phyloP scores from a whole-genome alignment of 2,113 vertebrate genomes.

The Syrmaticus mikado region DNA sequence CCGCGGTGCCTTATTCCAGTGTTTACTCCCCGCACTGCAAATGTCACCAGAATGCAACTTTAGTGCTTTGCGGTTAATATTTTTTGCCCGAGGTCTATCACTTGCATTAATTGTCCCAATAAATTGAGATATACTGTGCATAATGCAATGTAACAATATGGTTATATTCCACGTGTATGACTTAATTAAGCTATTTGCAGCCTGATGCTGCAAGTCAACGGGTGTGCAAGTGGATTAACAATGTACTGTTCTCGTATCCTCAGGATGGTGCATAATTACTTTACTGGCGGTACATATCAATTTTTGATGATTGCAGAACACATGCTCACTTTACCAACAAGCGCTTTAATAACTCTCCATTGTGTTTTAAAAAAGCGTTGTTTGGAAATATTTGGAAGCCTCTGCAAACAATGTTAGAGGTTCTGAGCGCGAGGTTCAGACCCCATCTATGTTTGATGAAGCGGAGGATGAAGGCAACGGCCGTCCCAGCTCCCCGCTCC shows the following conservation, averaged over 20 bases:
- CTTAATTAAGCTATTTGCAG: slow-evolving; percentile 89
- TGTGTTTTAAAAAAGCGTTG: slow-evolving; percentile 78
- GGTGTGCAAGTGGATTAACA: slow-evolving; percentile 87
- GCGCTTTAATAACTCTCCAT: slow-evolving; percentile 81
- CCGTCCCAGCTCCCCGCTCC: neutral
- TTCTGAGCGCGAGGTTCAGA: slow-evolving; percentile 41
- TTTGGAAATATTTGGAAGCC: slow-evolving; percentile 81
- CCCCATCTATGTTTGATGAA: slow-evolving; percentile 49
- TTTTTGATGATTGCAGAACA: slow-evolving; percentile 87
- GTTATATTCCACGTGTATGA: slow-evolving; percentile 83
- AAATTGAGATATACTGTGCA: slow-evolving; percentile 84
- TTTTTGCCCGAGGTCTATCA: slow-evolving; percentile 76
- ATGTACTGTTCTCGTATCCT: slow-evolving; percentile 81
- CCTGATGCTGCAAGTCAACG: slow-evolving; percentile 85
- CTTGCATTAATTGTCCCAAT: slow-evolving; percentile 84
- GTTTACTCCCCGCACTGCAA: slow-evolving; percentile 13
- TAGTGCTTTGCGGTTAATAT: slow-evolving; percentile 45
- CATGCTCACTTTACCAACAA: slow-evolving; percentile 83
- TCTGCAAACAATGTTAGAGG: slow-evolving; percentile 65
- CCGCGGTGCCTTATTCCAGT: neutral
- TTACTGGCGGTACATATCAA: slow-evolving; percentile 86
- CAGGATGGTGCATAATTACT: slow-evolving; percentile 86
- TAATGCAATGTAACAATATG: slow-evolving; percentile 82
- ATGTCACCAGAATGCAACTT: slow-evolving; percentile 67
- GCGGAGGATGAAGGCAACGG: neutral